These are phyloP conservation scores for Hemiprocne comata DNA, from an alignment of 2,113 vertebrate genomes.

Conservation along the genomic window DNA sequence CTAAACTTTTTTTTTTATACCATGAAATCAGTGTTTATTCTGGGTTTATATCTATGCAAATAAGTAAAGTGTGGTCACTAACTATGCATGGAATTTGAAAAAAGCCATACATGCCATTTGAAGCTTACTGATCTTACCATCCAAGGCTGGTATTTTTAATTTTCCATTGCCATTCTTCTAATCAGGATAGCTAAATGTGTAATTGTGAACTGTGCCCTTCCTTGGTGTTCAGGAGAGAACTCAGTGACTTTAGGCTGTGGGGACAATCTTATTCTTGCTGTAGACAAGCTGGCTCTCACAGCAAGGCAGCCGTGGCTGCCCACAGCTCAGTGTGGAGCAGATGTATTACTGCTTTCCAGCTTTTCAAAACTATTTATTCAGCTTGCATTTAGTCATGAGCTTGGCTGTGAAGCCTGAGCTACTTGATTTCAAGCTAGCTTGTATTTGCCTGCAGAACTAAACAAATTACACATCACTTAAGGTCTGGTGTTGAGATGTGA, in stretches of 20 bases:
- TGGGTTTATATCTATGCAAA: background rate
- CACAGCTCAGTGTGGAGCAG: background rate
- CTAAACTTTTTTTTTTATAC: background rate
- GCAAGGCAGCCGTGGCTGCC: background rate
- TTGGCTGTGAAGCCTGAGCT: background rate
- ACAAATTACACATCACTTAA: background rate
- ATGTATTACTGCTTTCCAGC: background rate
- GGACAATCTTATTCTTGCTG: background rate
- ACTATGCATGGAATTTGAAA: background rate
- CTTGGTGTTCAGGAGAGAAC: background rate
- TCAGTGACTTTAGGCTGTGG: background rate
- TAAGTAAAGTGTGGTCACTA: background rate
- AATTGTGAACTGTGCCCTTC: background rate
- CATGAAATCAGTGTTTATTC: background rate
- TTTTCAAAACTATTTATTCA: background rate
- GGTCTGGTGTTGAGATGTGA: conserved; percentile 19
- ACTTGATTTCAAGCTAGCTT: background rate
- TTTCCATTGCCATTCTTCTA: background rate
- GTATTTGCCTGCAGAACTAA: background rate
- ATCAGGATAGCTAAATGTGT: background rate
- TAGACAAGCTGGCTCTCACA: background rate
- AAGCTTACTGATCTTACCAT: background rate
- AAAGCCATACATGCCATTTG: background rate
- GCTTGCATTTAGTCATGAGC: background rate
- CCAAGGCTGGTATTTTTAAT: background rate